Conservation (phyloP, 2,888 invertebrate genomes). For the Ochropacha duplaris region DNA sequence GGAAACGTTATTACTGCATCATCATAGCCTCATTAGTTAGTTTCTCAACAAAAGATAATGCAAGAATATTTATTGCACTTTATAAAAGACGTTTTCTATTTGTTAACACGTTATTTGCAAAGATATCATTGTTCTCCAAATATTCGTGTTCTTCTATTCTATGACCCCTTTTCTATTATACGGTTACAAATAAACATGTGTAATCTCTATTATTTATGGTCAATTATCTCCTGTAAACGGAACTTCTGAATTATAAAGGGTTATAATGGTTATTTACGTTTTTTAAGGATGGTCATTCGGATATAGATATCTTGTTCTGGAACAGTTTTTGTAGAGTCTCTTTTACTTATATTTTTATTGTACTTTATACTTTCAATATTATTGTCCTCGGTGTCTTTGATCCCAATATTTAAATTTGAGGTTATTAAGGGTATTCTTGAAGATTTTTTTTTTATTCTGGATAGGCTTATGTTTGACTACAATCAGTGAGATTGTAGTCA, state of each 20-base stretch:
- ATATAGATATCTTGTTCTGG: conserved; percentile 59
- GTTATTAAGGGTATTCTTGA: too few species aligned
- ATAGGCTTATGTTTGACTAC: too few species aligned
- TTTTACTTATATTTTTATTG: neutral
- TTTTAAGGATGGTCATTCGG: conserved; percentile 44
- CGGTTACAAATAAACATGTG: conserved; percentile 69
- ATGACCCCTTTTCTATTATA: conserved; percentile 43
- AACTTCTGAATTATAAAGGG: conserved; percentile 56
- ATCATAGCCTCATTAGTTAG: neutral
- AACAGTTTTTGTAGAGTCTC: conserved; percentile 26
- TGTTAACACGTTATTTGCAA: conserved; percentile 33
- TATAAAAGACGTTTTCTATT: conserved; percentile 4
- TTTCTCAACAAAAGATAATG: neutral
- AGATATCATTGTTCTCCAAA: conserved; percentile 7
- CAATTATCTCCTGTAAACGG: conserved; percentile 74
- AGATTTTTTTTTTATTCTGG: too few species aligned
- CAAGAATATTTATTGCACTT: neutral
- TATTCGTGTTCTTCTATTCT: conserved; percentile 8
- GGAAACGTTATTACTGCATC: neutral
- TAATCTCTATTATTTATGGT: conserved; percentile 78
- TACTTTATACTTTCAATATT: too few species aligned
- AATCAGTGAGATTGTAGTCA: too few species aligned
- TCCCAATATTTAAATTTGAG: too few species aligned
- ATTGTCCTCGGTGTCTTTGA: too few species aligned
- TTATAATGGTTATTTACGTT: conserved; percentile 54